phyloP scores from a whole-genome alignment of 2,888 invertebrate species.

The Hemistola chrysoprasaria region DNA sequence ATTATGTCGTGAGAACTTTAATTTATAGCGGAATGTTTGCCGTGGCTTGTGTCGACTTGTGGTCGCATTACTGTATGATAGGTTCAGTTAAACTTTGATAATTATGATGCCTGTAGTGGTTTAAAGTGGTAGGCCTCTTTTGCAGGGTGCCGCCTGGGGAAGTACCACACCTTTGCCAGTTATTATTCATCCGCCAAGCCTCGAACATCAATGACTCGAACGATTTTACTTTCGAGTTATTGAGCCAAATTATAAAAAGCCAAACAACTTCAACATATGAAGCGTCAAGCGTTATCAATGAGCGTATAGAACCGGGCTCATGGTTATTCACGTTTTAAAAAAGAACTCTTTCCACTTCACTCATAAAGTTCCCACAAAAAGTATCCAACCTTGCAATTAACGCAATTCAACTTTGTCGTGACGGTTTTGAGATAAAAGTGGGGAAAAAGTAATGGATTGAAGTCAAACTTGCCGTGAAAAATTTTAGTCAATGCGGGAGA shows the following conservation, averaged over 20 bases:
- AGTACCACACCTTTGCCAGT: no score
- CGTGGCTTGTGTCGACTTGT: slow-evolving; percentile 1
- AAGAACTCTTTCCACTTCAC: slow-evolving; percentile 40
- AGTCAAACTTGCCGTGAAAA: slow-evolving; percentile 79
- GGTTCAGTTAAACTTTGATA: no score
- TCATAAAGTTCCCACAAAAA: slow-evolving; percentile 53
- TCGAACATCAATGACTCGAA: no score
- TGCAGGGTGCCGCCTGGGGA: no score
- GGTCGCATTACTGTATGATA: background rate
- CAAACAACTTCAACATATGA: slow-evolving; percentile 27
- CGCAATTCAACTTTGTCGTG: slow-evolving; percentile 66
- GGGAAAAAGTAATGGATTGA: slow-evolving; percentile 72
- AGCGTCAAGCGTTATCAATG: slow-evolving; percentile 27
- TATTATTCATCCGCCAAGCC: no score
- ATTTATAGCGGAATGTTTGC: slow-evolving; percentile 5
- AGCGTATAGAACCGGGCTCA: slow-evolving; percentile 31
- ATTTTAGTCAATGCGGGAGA: slow-evolving; percentile 76
- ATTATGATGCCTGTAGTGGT: no score
- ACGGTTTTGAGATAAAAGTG: slow-evolving; percentile 69
- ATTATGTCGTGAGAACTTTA: slow-evolving; percentile 20
- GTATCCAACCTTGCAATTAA: slow-evolving; percentile 66
- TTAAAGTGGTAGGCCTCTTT: no score
- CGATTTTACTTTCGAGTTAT: slow-evolving; percentile 24
- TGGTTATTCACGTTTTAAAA: slow-evolving; percentile 43
- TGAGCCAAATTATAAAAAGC: slow-evolving; percentile 17